These are phyloP conservation scores for Gymnorhina tibicen DNA, from an alignment of 2,113 vertebrate species.

Conservation along the genomic window DNA sequence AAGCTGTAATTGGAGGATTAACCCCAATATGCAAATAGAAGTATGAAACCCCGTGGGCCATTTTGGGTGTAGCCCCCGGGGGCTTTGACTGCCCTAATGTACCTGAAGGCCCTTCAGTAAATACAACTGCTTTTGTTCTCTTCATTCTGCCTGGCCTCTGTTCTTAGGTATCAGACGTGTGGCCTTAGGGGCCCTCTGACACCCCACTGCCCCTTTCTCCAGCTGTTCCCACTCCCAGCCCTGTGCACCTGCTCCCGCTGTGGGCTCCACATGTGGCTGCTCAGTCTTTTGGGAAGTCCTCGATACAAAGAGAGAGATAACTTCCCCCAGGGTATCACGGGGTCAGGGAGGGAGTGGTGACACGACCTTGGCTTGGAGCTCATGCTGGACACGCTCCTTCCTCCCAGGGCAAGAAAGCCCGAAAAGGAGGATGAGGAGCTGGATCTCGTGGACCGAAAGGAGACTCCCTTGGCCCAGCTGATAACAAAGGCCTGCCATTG, in stretches of 20 bases:
- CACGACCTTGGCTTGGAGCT: neutral
- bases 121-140: neutral
- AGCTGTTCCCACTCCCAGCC: neutral
- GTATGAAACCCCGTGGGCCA: neutral
- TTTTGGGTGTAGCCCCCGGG: neutral
- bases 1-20: neutral
- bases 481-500: neutral
- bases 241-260: neutral
- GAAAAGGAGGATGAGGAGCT: neutral
- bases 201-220: neutral
- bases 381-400: neutral
- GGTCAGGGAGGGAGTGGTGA: neutral
- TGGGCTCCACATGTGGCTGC: fast-evolving
- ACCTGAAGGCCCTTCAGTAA: neutral
- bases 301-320: neutral
- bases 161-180: neutral
- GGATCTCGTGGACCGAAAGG: neutral
- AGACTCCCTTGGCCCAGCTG: neutral
- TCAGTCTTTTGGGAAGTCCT: neutral
- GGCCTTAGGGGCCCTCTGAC: neutral
- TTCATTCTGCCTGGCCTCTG: neutral
- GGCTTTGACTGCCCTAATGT: neutral
- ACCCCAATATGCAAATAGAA: neutral
- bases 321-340: fast-evolving
- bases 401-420: no score